Evolutionary conservation across 2,888 invertebrate species (phyloP).

Genomic region (Ornithoptera priamus): DNA sequence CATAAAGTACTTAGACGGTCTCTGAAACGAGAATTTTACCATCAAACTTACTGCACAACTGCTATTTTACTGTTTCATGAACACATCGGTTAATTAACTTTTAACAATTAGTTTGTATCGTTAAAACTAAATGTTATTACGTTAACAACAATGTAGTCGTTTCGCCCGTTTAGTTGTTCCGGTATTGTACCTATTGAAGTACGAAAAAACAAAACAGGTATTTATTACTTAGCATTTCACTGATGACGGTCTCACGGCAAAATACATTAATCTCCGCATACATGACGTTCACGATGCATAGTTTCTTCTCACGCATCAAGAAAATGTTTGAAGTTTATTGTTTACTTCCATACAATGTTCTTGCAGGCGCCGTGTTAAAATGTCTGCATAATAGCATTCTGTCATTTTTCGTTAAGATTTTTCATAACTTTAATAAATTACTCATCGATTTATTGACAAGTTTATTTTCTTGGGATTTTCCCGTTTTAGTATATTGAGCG

Average conservation of each 20-base stretch:
- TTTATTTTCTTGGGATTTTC: no score
- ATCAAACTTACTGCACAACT: no score
- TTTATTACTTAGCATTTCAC: neutral
- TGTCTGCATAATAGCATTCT: neutral
- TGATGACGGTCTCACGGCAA: neutral
- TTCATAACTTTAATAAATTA: neutral
- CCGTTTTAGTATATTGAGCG: no score
- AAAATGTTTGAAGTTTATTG: neutral
- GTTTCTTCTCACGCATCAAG: neutral
- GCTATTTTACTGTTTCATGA: no score
- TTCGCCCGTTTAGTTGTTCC: neutral
- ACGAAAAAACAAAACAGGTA: neutral
- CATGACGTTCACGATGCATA: neutral
- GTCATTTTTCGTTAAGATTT: neutral
- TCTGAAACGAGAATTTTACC: no score
- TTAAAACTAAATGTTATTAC: neutral
- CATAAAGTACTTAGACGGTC: no score
- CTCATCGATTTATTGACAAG: no score
- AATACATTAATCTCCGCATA: conserved; percentile 2
- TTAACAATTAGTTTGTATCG: no score
- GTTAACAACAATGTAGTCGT: neutral
- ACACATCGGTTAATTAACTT: no score
- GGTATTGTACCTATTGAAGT: neutral
- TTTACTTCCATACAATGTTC: neutral
- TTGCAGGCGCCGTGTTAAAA: neutral